Percentiles rank a stretch among this genome's conserved stretches.
Conservation (phyloP, 2,888 invertebrate species). For the Tridacna gigas region DNA sequence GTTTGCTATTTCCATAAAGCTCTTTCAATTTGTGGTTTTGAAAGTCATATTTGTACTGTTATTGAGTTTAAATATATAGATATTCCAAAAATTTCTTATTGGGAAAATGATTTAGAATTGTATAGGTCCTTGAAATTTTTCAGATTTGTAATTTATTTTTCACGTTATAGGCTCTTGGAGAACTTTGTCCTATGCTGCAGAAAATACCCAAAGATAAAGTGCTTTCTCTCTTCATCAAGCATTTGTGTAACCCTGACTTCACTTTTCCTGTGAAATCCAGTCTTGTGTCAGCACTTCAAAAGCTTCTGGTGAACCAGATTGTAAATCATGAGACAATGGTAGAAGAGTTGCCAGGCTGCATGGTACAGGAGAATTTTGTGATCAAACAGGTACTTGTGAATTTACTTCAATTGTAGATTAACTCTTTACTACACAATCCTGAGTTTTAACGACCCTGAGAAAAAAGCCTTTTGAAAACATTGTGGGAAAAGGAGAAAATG, state of each 20-base stretch:
- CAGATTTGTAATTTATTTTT: not conserved
- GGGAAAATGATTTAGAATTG: no score
- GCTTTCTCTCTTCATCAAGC: slow-evolving; percentile 59
- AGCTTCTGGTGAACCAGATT: slow-evolving; percentile 46
- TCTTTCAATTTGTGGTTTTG: no score
- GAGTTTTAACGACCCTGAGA: no score
- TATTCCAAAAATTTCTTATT: no score
- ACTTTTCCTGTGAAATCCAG: slow-evolving; percentile 51
- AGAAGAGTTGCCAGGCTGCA: slow-evolving; percentile 41
- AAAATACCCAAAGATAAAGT: slow-evolving; percentile 66
- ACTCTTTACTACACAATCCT: no score
- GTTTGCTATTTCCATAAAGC: no score
- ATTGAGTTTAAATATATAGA: not conserved
- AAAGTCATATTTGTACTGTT: no score
- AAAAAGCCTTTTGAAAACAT: no score
- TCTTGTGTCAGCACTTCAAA: slow-evolving; percentile 60
- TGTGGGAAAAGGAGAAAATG: no score
- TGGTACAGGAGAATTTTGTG: slow-evolving; percentile 38
- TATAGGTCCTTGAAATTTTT: no score
- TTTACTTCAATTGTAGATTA: no score
- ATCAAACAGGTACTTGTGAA: slow-evolving; percentile 59
- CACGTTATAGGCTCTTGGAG: slow-evolving; percentile 57
- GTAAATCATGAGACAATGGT: slow-evolving; percentile 46
- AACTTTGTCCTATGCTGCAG: slow-evolving; percentile 54
- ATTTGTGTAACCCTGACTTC: slow-evolving; percentile 45